Conservation (phyloP, 2,888 invertebrate genomes). For the Ceratothoa steindachneri region DNA sequence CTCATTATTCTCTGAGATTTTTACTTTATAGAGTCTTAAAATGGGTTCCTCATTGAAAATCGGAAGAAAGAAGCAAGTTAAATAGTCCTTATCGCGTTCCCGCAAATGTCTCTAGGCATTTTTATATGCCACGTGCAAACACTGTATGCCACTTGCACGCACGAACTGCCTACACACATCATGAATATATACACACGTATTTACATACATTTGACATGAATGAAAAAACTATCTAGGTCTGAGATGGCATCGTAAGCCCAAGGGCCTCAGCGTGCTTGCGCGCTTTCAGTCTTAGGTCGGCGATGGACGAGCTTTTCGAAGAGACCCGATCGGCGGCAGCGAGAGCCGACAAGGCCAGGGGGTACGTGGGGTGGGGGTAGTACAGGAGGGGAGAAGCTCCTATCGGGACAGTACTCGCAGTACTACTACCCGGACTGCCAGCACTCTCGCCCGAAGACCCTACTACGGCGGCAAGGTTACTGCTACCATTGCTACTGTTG, state of each 20-base stretch:
- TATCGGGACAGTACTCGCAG: not conserved
- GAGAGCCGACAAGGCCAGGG: slow-evolving; percentile 72
- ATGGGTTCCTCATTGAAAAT: too few relatives aligned
- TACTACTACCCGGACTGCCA: slow-evolving; percentile 4
- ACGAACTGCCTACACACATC: too few relatives aligned
- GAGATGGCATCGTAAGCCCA: slow-evolving; percentile 54
- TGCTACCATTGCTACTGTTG: slow-evolving; percentile 1
- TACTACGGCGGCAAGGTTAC: not conserved
- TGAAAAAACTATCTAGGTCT: slow-evolving; percentile 22
- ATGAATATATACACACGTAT: not conserved
- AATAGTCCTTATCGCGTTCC: too few relatives aligned
- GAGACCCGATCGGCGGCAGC: slow-evolving; percentile 66
- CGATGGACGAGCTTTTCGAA: slow-evolving; percentile 74
- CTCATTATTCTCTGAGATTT: slow-evolving; percentile 3
- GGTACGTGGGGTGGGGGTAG: slow-evolving; percentile 63
- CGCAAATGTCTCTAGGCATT: too few relatives aligned
- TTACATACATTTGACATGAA: too few relatives aligned
- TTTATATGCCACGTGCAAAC: too few relatives aligned
- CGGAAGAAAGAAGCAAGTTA: too few relatives aligned
- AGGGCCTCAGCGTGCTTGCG: slow-evolving; percentile 87
- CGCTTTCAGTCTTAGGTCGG: slow-evolving; percentile 87
- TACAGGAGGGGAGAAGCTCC: slow-evolving; percentile 58
- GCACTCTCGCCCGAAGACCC: slow-evolving; percentile 1
- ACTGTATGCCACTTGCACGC: too few relatives aligned
- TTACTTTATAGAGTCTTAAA: too few relatives aligned